Base-by-base conservation (phyloP, 2,113 vertebrate genomes). In the Amia ocellicauda region DNA sequence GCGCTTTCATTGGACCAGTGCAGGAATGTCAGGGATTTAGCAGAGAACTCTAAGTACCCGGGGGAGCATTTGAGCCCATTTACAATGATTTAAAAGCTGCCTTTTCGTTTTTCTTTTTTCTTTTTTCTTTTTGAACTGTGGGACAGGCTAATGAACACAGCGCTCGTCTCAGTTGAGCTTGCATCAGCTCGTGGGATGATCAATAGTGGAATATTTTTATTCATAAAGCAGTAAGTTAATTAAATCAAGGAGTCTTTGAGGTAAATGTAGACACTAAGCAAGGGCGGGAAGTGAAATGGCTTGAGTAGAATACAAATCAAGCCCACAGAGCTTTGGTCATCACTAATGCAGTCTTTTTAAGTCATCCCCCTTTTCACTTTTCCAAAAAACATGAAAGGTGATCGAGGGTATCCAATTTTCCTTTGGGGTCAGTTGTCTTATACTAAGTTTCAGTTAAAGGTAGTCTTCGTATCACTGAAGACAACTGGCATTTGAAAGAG, bases 191-290 rank as follows among this genome's bases (percentile, higher is more conserved):
- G 87, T 81, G 80, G 80, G 80, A 86, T 93, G 92, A 97, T 97
- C 93, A 95, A 96, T 97, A 93, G 91, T 71, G 89, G 86, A 91
- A 93, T 94, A 95, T 95, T 95, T 97, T 92, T 94, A 96, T 98
- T 96, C 94, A 95, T 95, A 95, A 92, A 94, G 86, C 84, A 73
- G 78, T 68, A 70, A 90, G 88, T 93, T 97, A 94, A 98, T 98
- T 97, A 94, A 95, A 97, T 98, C 90, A 94, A 89, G 82, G 69
- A 88, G 89, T 84, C 89, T 91, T 89, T 86, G 82, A 87, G 90
- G 87, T 87, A 87, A 89, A 84, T 86, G 89, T 89, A 88, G 89
- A 84, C 86, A 87, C 87, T 87, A 82, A 83, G 77, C 84, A 87
- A 88, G 87, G 83, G 80, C 82, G 86, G 76, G 58, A 71, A 76